Conservation (phyloP, 64 coral and sea anemone genomes). For the Actinia equina region DNA sequence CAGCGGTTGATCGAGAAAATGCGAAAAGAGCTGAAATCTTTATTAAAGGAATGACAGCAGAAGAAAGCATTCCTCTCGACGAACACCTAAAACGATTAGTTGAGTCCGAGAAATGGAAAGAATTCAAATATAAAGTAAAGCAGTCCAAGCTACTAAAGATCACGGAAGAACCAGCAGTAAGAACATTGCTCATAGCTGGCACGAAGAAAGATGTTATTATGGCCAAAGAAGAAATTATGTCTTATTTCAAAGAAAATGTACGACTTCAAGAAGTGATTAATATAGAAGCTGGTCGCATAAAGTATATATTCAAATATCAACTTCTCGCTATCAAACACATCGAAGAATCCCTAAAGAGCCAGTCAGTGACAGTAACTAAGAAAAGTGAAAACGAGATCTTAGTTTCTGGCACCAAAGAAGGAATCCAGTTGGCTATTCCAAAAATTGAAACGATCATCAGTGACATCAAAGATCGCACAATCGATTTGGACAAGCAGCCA, state of each 20-base stretch:
- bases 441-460: neutral
- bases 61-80: conserved; percentile 24
- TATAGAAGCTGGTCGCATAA: conserved; percentile 1
- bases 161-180: neutral
- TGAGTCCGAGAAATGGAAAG: conserved; percentile 8
- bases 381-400: neutral
- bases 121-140: neutral
- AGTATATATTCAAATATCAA: conserved; percentile 26
- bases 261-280: neutral
- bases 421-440: neutral
- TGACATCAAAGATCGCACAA: neutral
- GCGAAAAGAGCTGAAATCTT: conserved; percentile 14
- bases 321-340: neutral
- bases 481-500: conserved; percentile 26
- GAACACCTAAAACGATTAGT: conserved; percentile 4
- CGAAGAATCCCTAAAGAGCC: neutral
- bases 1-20: conserved; percentile 30
- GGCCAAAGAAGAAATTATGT: neutral
- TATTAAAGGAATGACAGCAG: conserved; percentile 20
- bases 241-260: too few species aligned
- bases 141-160: neutral
- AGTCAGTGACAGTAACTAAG: neutral
- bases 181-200: conserved; percentile 29
- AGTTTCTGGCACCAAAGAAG: conserved; percentile 35
- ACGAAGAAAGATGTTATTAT: conserved; percentile 2